Evolutionary conservation across 2,113 vertebrate genomes (phyloP).

Genomic region (Gymnobelideus leadbeateri): DNA sequence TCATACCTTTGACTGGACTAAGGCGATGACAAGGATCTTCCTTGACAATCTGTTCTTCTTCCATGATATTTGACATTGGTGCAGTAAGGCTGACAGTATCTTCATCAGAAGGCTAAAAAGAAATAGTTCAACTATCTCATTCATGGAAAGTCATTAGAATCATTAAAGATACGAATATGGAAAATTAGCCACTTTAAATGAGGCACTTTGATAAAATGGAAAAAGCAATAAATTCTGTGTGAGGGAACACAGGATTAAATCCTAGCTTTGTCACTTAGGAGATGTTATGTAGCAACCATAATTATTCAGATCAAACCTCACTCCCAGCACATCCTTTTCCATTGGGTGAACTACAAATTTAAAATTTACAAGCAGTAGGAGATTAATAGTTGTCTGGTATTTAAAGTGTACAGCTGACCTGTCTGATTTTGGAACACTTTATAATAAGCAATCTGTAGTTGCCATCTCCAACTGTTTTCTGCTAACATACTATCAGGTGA

Average conservation of each 20-base stretch:
- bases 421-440: constrained; percentile 2
- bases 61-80: constrained; percentile 94
- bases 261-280: not conserved
- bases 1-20: constrained; percentile 90
- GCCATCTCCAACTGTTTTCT: constrained; percentile 69
- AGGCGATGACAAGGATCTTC: constrained; percentile 90
- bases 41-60: constrained; percentile 92
- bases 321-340: not conserved
- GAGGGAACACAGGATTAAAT: not conserved
- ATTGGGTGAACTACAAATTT: not conserved
- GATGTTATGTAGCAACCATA: not conserved
- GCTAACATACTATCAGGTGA: not conserved
- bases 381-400: not conserved
- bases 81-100: constrained; percentile 93
- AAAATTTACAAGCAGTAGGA: not conserved
- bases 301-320: not conserved
- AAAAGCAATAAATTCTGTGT: not conserved
- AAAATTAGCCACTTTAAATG: not conserved
- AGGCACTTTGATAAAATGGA: not conserved
- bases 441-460: not conserved
- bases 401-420: not conserved
- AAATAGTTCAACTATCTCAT: constrained; percentile 26
- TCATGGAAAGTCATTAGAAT: not conserved
- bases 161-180: not conserved
- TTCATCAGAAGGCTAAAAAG: constrained; percentile 93